These are phyloP conservation scores for Meteorus sp. DNA, from an alignment of 1,140 invertebrate species.

Conservation along the genomic window DNA sequence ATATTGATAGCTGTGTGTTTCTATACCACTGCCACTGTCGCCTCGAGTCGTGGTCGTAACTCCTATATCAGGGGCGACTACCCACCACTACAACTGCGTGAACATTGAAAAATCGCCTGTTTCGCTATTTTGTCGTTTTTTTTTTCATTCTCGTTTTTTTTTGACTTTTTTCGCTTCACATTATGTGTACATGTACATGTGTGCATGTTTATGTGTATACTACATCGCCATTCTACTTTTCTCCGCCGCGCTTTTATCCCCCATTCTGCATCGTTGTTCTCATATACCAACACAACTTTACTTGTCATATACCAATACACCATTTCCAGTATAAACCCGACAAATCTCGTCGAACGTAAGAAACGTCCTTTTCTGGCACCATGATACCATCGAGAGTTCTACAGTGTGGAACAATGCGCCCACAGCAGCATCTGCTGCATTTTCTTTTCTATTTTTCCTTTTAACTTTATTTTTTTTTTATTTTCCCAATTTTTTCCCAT, in stretches of 20 bases:
- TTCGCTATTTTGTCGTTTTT: not conserved
- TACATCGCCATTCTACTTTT: too few species aligned
- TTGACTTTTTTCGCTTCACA: too few species aligned
- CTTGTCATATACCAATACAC: too few species aligned
- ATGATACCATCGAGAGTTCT: slow-evolving; percentile 14
- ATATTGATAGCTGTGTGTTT: too few species aligned
- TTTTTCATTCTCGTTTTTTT: too few species aligned
- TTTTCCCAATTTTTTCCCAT: not conserved
- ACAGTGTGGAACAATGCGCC: slow-evolving; percentile 7
- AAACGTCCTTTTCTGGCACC: not conserved
- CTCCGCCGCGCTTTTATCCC: too few species aligned
- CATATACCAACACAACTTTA: not conserved
- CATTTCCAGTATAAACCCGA: too few species aligned
- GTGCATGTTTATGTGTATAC: too few species aligned
- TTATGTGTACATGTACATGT: too few species aligned
- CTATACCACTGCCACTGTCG: too few species aligned
- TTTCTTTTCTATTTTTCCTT: slow-evolving; percentile 3
- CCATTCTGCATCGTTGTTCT: not conserved
- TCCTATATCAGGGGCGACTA: too few species aligned
- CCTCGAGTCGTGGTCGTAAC: not conserved
- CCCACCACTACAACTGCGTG: not conserved
- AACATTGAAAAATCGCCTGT: slow-evolving; percentile 8
- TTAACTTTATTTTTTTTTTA: not conserved
- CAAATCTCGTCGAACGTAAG: not conserved
- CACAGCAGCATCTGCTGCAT: not conserved